phyloP scores from a whole-genome alignment of 2,113 vertebrate genomes.

The Pachypanchax playfairii region DNA sequence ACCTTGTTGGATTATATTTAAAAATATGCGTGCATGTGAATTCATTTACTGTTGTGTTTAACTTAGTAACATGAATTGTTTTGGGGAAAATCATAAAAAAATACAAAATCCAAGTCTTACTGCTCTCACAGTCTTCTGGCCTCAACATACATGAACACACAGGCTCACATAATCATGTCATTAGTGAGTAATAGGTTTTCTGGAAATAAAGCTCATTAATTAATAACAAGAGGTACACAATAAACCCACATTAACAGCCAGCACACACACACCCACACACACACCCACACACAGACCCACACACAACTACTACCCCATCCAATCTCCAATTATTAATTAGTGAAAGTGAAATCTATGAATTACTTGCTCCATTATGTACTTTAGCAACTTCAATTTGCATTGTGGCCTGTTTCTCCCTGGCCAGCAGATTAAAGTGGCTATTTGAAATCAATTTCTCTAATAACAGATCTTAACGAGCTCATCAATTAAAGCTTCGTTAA shows the following conservation, averaged over 20 bases:
- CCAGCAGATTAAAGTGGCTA: slow-evolving; percentile 96
- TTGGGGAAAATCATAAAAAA: no score
- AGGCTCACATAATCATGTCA: slow-evolving; percentile 40
- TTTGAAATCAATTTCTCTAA: slow-evolving; percentile 99
- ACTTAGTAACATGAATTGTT: no score
- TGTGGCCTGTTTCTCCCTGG: slow-evolving; percentile 82
- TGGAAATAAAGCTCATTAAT: slow-evolving; percentile 89
- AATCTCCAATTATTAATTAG: slow-evolving; percentile 94
- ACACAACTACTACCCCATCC: slow-evolving; percentile 25
- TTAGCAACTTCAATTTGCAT: slow-evolving; percentile 87
- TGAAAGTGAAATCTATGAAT: slow-evolving; percentile 95
- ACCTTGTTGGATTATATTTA: no score
- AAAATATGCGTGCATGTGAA: no score
- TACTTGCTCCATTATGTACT: slow-evolving; percentile 99
- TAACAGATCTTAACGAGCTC: slow-evolving; percentile 99
- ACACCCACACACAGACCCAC: slow-evolving; percentile 16
- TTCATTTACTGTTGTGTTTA: no score
- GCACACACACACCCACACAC: slow-evolving; percentile 5
- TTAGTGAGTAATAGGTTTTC: slow-evolving; percentile 85
- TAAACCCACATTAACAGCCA: slow-evolving; percentile 76
- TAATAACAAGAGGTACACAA: slow-evolving; percentile 88
- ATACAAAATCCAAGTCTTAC: no score
- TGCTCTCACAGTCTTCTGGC: no score
- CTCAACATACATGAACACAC: slow-evolving; percentile 9
- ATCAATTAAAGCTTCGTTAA: slow-evolving; percentile 99